phyloP scores from a whole-genome alignment of 2,113 vertebrate genomes.

The Perca flavescens region DNA sequence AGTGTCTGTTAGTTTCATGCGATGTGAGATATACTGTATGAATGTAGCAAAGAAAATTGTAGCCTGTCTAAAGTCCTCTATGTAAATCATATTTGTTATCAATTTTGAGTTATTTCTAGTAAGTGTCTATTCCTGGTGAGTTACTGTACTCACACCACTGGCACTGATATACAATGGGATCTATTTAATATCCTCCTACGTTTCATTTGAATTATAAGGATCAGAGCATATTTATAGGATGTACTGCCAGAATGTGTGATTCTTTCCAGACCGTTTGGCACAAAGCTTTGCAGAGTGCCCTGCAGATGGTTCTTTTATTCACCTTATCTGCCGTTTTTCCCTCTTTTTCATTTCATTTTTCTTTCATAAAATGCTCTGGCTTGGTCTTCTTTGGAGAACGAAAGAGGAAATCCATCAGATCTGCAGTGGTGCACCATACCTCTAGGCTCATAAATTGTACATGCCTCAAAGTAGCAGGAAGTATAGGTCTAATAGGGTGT shows the following conservation, averaged over 20 bases:
- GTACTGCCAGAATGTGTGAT: constrained; percentile 85
- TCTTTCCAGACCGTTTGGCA: constrained; percentile 90
- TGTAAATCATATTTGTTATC: constrained; percentile 41
- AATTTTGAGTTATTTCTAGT: constrained; percentile 66
- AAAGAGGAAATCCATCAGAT: constrained; percentile 87
- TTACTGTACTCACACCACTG: constrained; percentile 65
- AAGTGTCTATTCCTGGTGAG: constrained; percentile 60
- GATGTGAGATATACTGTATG: neutral
- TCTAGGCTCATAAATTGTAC: constrained; percentile 81
- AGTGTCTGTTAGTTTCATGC: neutral
- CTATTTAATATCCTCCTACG: constrained; percentile 83
- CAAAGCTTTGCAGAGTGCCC: constrained; percentile 78
- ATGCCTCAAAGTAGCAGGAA: constrained; percentile 87
- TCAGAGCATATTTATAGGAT: constrained; percentile 83
- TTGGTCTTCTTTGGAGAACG: constrained; percentile 78
- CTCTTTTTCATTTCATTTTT: constrained; percentile 58
- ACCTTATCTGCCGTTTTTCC: constrained; percentile 74
- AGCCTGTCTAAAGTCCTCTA: constrained; percentile 8
- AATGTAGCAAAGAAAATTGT: constrained; percentile 29
- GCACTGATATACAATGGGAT: constrained; percentile 72
- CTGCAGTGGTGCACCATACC: constrained; percentile 74
- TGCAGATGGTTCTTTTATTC: constrained; percentile 86
- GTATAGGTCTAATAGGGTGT: constrained; percentile 84
- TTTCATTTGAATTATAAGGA: constrained; percentile 81
- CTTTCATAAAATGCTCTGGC: constrained; percentile 74